Conservation (phyloP, 2,797 vertebrate genomes). For the Psittacula derbiana region DNA sequence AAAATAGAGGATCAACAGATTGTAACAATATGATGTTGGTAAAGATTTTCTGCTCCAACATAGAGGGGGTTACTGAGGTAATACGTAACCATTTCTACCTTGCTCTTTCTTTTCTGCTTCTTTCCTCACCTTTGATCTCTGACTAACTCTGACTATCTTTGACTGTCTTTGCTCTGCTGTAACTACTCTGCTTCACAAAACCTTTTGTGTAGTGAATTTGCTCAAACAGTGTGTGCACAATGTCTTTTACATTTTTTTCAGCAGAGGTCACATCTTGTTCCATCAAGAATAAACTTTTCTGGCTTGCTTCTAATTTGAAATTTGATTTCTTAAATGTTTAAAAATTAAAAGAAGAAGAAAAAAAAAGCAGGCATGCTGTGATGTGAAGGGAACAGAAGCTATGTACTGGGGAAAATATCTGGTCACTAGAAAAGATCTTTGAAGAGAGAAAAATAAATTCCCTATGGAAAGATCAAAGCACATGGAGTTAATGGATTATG, state of each 20-base stretch:
- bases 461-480: slow-evolving; percentile 26
- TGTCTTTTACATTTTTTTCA: neutral
- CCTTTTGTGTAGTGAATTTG: neutral
- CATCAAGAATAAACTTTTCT: neutral
- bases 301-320: neutral
- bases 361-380: neutral
- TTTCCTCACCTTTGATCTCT: neutral
- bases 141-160: neutral
- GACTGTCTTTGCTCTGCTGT: neutral
- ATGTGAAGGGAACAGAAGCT: neutral
- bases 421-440: slow-evolving; percentile 3
- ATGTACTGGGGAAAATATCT: neutral
- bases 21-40: neutral
- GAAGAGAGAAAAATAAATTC: slow-evolving; percentile 2
- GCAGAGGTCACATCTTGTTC: neutral
- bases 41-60: neutral
- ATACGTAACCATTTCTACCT: neutral
- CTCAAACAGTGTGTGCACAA: neutral
- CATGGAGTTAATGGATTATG: neutral
- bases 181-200: neutral
- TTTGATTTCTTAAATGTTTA: neutral
- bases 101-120: neutral
- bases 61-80: neutral
- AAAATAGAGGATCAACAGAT: neutral
- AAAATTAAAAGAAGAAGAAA: fast-evolving